Percentiles rank a stretch among this genome's conserved stretches.
These are phyloP conservation scores for Lasius fuliginosus DNA, from an alignment of 2,888 invertebrate species.

Conservation along the genomic window DNA sequence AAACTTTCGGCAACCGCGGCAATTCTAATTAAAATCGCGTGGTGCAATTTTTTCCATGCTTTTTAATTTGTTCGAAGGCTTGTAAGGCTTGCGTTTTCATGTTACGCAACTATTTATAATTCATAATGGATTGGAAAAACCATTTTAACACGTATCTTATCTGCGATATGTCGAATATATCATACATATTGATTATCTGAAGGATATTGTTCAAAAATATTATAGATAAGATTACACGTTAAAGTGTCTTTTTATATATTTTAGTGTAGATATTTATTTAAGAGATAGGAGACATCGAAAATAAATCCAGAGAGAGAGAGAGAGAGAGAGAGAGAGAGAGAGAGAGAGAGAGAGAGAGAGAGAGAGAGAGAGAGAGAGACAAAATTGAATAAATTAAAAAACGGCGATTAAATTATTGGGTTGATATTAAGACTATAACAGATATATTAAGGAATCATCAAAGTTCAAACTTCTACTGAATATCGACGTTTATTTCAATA, in stretches of 20 bases:
- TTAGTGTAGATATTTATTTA: neutral
- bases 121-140: neutral
- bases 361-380: neutral
- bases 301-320: neutral
- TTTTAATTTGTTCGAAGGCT: slow-evolving; percentile 19
- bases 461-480: neutral
- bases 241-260: neutral
- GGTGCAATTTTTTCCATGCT: neutral
- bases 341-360: too few relatives aligned
- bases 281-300: neutral
- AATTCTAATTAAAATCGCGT: slow-evolving; percentile 7
- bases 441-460: neutral
- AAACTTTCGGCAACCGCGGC: neutral
- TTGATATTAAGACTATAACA: too few relatives aligned
- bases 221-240: slow-evolving; percentile 1
- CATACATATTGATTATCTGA: neutral
- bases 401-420: neutral
- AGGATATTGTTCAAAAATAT: neutral
- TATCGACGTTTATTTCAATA: neutral
- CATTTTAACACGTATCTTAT: neutral
- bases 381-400: neutral
- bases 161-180: neutral
- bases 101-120: neutral
- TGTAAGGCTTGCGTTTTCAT: neutral
- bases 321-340: too few relatives aligned